Percentiles rank a stretch among this genome's conserved stretches.
Conservation (phyloP, 2,113 vertebrate species). For the Thamnophis sirtalis region DNA sequence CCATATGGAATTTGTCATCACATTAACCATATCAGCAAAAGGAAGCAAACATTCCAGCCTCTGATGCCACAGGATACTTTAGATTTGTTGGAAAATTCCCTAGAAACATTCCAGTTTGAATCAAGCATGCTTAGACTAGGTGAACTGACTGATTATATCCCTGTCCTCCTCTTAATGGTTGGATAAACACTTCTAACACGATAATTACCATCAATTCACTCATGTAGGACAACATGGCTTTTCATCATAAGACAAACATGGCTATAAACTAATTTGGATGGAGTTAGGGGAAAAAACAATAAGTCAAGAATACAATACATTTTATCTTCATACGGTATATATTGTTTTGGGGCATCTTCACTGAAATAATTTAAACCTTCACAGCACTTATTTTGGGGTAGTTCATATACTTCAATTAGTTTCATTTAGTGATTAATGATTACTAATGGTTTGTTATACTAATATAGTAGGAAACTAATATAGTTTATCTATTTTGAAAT, state of each 20-base stretch:
- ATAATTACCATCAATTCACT: neutral
- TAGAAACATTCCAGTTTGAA: neutral
- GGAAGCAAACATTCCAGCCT: neutral
- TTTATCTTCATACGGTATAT: neutral
- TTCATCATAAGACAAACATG: neutral
- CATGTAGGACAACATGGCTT: neutral
- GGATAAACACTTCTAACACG: neutral
- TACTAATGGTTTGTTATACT: neutral
- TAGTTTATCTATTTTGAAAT: slow-evolving; percentile 1
- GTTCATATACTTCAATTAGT: neutral
- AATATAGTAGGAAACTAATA: slow-evolving; percentile 11
- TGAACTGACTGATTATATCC: neutral
- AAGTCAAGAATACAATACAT: neutral
- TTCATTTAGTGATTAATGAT: slow-evolving; percentile 11
- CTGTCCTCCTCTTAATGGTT: neutral
- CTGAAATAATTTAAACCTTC: neutral
- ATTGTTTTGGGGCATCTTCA: neutral
- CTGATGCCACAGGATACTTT: neutral
- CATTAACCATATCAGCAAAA: neutral
- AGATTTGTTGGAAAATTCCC: neutral
- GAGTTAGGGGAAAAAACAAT: neutral
- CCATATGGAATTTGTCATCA: neutral
- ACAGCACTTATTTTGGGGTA: neutral
- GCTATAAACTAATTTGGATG: neutral
- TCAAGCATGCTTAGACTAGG: neutral